A percentile compares a stretch with the other conserved stretches of the same genome.
Evolutionary conservation across 1,140 invertebrate genomes (phyloP).

Genomic region (Zaprionus lachaisei): DNA sequence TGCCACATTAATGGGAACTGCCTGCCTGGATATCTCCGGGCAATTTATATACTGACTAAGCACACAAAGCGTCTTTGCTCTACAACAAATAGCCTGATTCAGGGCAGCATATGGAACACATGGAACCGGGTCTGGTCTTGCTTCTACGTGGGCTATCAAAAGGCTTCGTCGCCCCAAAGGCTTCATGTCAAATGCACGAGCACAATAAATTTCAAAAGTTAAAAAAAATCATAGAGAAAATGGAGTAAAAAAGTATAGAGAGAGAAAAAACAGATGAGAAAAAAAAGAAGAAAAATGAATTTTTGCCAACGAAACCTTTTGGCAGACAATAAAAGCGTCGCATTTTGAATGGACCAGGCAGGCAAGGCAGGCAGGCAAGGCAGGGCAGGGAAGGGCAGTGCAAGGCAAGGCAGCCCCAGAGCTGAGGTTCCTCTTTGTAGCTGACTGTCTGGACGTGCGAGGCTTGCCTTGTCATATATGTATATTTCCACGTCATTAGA

Average conservation of each 20-base stretch:
- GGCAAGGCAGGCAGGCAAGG: neutral
- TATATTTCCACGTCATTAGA: slow-evolving; percentile 56
- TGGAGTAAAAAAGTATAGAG: slow-evolving; percentile 31
- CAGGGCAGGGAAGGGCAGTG: neutral
- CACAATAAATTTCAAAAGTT: slow-evolving; percentile 70
- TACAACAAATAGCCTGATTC: slow-evolving; percentile 29
- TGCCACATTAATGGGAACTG: slow-evolving; percentile 20
- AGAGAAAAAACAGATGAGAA: slow-evolving; percentile 10
- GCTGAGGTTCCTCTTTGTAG: neutral
- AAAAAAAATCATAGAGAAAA: slow-evolving; percentile 5
- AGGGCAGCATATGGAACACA: slow-evolving; percentile 38
- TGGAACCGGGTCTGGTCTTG: neutral
- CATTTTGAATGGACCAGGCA: slow-evolving; percentile 35
- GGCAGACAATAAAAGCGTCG: slow-evolving; percentile 51
- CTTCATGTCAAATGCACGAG: slow-evolving; percentile 78
- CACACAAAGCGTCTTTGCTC: slow-evolving; percentile 26
- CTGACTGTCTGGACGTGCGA: slow-evolving; percentile 23
- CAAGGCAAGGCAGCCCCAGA: neutral
- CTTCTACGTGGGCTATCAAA: slow-evolving; percentile 50
- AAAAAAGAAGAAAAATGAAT: slow-evolving; percentile 11
- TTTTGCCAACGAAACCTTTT: slow-evolving; percentile 22
- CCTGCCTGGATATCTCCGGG: slow-evolving; percentile 16
- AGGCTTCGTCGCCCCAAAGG: slow-evolving; percentile 60
- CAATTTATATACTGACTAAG: slow-evolving; percentile 40
- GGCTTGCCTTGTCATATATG: slow-evolving; percentile 60